These are phyloP conservation scores for Thalassaphorura encarpata DNA, from an alignment of 1,140 invertebrate species.

Conservation along the genomic window DNA sequence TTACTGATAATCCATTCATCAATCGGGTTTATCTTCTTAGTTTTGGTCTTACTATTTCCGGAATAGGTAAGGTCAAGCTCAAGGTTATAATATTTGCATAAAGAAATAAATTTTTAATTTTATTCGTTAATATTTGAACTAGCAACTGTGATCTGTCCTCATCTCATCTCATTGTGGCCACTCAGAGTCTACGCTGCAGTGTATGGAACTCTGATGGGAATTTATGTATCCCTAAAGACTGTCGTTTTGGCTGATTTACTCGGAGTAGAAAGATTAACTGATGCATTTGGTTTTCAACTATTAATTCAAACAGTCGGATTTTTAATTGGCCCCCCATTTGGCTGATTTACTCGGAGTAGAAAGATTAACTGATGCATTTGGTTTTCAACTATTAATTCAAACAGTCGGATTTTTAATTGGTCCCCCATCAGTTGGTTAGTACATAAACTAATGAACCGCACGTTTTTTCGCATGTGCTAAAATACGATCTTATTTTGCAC, in stretches of 20 bases:
- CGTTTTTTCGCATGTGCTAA: too few relatives aligned
- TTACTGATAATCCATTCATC: not conserved
- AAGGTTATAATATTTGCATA: too few relatives aligned
- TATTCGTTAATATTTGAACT: too few relatives aligned
- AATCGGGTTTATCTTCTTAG: not conserved
- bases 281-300: not conserved
- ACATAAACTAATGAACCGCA: too few relatives aligned
- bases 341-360: not conserved
- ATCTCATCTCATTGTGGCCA: not conserved
- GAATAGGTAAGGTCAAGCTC: not conserved
- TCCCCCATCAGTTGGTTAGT: slow-evolving; percentile 70
- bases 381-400: not conserved
- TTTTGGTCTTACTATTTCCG: not conserved
- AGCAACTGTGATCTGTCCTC: slow-evolving; percentile 62
- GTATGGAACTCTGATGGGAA: not conserved
- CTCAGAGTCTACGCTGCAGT: not conserved
- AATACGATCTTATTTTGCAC: too few relatives aligned
- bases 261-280: not conserved
- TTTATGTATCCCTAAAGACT: not conserved
- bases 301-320: slow-evolving; percentile 41
- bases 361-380: not conserved
- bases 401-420: slow-evolving; percentile 61
- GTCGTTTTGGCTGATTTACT: not conserved
- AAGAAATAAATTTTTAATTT: too few relatives aligned
- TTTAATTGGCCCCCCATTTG: slow-evolving; percentile 73